phyloP scores from a whole-genome alignment of 1,140 invertebrate species.

The Muscidifurax raptorellus region DNA sequence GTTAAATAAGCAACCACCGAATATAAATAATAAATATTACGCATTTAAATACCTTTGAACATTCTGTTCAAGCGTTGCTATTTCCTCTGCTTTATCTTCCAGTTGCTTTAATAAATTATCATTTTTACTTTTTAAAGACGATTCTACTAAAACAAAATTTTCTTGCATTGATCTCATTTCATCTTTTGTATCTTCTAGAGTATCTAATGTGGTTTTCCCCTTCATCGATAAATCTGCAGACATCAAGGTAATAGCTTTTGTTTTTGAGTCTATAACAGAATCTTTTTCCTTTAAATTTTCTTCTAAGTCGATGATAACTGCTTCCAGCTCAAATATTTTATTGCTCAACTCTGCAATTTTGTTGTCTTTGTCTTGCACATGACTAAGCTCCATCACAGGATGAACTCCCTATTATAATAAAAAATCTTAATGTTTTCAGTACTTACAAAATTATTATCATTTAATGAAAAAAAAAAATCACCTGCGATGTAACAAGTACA shows the following conservation, averaged over 20 bases:
- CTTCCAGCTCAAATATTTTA: conserved; percentile 80
- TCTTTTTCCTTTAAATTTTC: conserved; percentile 91
- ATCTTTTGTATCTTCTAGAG: conserved; percentile 86
- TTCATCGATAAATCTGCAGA: conserved; percentile 85
- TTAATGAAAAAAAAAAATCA: conserved; percentile 48
- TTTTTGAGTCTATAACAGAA: conserved; percentile 89
- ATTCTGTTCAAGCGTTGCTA: conserved; percentile 69
- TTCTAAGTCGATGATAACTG: conserved; percentile 81
- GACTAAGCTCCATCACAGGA: conserved; percentile 56
- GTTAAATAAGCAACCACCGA: neutral
- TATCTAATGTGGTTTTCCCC: conserved; percentile 82
- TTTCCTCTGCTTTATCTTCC: conserved; percentile 77
- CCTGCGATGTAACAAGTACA: conserved; percentile 62
- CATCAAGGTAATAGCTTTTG: conserved; percentile 86
- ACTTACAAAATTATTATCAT: neutral
- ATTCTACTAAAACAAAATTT: conserved; percentile 84
- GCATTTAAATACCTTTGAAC: conserved; percentile 62
- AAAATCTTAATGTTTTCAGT: conserved; percentile 37
- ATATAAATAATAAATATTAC: conserved; percentile 42
- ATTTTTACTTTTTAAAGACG: conserved; percentile 83
- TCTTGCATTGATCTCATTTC: conserved; percentile 88
- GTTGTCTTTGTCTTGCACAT: conserved; percentile 73
- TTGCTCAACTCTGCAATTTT: conserved; percentile 73
- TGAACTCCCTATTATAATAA: conserved; percentile 58
- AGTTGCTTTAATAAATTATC: conserved; percentile 73